These are phyloP conservation scores for Drosophila lacteicornis DNA, from an alignment of 1,140 invertebrate species.

Conservation along the genomic window DNA sequence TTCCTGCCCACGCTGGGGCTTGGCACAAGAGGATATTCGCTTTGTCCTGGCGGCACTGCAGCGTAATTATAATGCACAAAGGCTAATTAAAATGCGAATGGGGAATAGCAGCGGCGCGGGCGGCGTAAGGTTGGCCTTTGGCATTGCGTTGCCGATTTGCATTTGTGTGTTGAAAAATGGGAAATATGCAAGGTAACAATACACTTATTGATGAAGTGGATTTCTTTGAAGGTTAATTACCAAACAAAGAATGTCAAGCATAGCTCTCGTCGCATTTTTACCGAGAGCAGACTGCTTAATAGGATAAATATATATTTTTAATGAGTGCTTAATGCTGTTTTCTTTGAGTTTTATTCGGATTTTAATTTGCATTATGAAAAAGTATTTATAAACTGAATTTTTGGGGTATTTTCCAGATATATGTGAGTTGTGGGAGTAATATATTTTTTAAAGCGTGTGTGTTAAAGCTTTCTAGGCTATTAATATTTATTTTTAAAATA, in stretches of 20 bases:
- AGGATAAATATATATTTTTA: not conserved
- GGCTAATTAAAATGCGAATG: constrained; percentile 40
- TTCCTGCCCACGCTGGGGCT: not conserved
- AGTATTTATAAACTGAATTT: no score
- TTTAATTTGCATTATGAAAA: no score
- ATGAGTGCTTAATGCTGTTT: not conserved
- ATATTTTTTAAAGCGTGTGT: no score
- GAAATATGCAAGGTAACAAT: constrained; percentile 17
- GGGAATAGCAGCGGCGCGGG: not conserved
- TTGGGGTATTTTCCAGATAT: no score
- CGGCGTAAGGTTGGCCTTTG: not conserved
- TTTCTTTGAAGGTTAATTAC: constrained; percentile 5
- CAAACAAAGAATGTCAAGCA: constrained; percentile 9
- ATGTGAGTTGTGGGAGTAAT: no score
- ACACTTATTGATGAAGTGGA: constrained; percentile 9
- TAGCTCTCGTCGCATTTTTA: not conserved
- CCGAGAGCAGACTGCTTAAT: no score
- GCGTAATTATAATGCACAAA: constrained; percentile 45
- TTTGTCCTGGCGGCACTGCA: constrained; percentile 29
- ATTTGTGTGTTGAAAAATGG: not conserved
- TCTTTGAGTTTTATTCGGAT: no score
- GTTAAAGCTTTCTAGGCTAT: no score
- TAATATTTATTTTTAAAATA: no score
- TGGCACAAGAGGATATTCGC: constrained; percentile 10
- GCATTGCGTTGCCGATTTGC: constrained; percentile 11